These are phyloP conservation scores for Conomelus anceps DNA, from an alignment of 2,888 invertebrate genomes.

Conservation along the genomic window DNA sequence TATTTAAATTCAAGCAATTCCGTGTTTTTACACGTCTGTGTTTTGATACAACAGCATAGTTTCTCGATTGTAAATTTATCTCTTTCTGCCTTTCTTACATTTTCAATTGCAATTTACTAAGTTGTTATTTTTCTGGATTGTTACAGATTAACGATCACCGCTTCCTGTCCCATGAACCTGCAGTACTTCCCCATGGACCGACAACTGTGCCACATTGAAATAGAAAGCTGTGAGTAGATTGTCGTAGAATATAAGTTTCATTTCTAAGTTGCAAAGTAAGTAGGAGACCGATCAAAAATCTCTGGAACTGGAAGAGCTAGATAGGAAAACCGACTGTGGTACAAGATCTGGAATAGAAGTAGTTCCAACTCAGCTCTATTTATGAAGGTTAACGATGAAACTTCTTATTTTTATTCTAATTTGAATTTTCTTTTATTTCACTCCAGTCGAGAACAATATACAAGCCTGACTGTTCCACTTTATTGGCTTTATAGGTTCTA, in stretches of 20 bases:
- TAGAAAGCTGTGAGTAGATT: constrained; percentile 93
- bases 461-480: background rate
- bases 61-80: too few relatives aligned
- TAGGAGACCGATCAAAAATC: background rate
- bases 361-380: background rate
- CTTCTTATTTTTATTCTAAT: background rate
- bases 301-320: background rate
- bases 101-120: background rate
- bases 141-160: constrained; percentile 84
- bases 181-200: constrained; percentile 96
- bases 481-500: background rate
- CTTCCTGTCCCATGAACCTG: constrained; percentile 92
- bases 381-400: background rate
- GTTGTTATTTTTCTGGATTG: constrained; percentile 4
- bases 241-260: constrained; percentile 30
- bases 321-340: background rate
- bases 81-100: too few relatives aligned
- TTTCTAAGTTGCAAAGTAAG: background rate
- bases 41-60: too few relatives aligned
- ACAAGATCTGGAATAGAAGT: background rate
- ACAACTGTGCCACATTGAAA: constrained; percentile 89
- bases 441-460: background rate
- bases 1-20: too few relatives aligned
- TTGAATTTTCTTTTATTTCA: background rate
- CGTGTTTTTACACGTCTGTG: too few relatives aligned